phyloP scores from a whole-genome alignment of 2,113 vertebrate genomes.

The Polypterus bichir region DNA sequence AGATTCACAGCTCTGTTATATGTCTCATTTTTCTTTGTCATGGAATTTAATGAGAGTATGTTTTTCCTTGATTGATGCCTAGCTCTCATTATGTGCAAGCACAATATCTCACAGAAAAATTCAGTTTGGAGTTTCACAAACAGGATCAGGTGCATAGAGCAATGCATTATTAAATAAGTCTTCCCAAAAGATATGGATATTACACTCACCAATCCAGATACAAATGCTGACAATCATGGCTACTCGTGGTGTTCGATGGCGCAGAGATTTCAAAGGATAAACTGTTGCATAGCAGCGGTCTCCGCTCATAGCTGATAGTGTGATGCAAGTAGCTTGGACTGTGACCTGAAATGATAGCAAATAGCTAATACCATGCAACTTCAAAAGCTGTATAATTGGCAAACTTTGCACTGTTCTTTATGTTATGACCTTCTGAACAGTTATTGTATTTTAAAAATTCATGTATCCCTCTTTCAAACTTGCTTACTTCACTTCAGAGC shows the following conservation, averaged over 20 bases:
- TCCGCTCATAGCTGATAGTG: constrained; percentile 65
- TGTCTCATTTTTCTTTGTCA: no score
- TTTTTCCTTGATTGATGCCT: not conserved
- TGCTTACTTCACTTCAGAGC: not conserved
- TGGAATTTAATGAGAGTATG: not conserved
- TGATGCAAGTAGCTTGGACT: constrained; percentile 67
- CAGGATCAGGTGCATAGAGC: not conserved
- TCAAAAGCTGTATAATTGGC: no score
- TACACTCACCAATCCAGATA: constrained; percentile 59
- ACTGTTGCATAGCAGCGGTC: constrained; percentile 65
- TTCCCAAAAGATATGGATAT: not conserved
- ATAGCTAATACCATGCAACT: not conserved
- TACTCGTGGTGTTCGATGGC: constrained; percentile 55
- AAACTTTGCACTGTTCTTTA: no score
- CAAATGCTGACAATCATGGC: constrained; percentile 65
- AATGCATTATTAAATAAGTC: not conserved
- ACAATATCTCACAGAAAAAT: not conserved
- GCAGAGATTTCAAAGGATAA: constrained; percentile 62
- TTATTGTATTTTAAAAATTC: not conserved
- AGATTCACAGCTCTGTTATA: no score
- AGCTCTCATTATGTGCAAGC: not conserved
- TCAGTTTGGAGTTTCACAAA: not conserved
- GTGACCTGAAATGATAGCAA: constrained; percentile 44
- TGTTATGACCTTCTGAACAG: not conserved
- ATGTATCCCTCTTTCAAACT: not conserved